These are phyloP conservation scores for Odontophorus gujanensis DNA, from an alignment of 2,113 vertebrate genomes.

Conservation along the genomic window DNA sequence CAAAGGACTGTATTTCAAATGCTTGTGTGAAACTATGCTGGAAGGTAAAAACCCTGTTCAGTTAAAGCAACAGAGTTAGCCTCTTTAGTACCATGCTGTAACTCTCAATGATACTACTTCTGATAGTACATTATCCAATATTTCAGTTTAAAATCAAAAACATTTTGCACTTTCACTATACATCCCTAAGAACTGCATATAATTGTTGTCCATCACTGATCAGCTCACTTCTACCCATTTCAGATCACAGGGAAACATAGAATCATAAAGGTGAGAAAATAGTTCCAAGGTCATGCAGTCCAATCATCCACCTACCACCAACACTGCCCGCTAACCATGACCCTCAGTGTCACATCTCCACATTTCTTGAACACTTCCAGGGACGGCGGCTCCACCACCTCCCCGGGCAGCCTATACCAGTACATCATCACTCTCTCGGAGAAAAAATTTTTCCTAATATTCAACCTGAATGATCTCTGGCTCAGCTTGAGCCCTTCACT, in stretches of 20 bases:
- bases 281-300: too few relatives aligned
- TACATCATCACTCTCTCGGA: too few relatives aligned
- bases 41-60: conserved; percentile 51
- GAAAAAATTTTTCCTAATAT: too few relatives aligned
- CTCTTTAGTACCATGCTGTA: conserved; percentile 13
- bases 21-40: conserved; percentile 12
- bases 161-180: not conserved
- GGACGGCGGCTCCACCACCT: too few relatives aligned
- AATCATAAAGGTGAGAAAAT: too few relatives aligned
- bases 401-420: too few relatives aligned
- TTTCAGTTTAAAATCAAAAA: not conserved
- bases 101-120: conserved; percentile 47
- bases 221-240: not conserved
- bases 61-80: conserved; percentile 58
- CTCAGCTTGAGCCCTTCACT: too few relatives aligned
- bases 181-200: conserved; percentile 21
- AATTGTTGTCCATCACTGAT: not conserved
- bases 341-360: too few relatives aligned
- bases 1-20: conserved; percentile 22
- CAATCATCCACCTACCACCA: too few relatives aligned
- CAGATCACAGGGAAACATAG: not conserved
- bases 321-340: too few relatives aligned
- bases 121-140: not conserved
- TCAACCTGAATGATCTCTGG: too few relatives aligned
- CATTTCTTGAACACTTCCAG: too few relatives aligned